Evolutionary conservation across 2,113 vertebrate genomes (phyloP), one percentile per base, ranked within the genome.

Genomic region (Poeciliopsis occidentalis): DNA sequence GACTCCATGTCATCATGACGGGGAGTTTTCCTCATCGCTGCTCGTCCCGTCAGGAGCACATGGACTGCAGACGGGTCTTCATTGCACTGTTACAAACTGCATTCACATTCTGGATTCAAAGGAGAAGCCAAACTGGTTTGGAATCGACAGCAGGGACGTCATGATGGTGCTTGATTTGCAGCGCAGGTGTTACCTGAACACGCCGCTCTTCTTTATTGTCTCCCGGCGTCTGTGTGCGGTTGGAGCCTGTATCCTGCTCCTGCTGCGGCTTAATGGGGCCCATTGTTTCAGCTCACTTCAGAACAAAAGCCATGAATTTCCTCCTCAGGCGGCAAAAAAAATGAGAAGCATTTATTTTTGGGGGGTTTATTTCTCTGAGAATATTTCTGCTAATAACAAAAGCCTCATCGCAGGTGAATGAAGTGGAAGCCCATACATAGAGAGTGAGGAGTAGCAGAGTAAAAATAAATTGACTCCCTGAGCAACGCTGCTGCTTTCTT

Each of bases 391-490:
- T 71, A 71, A 71, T 76, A 75, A 84, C 62, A 71, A 78, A 75
- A 75, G 26, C 34, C 47, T 72, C 79, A 85, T 88, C 65, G 65
- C 80, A 83, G 87, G 79, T 86, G 87, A 90, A 88, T 83, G 74
- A 80, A 86, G 84, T 64, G 11, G 66, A 86, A 80, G 77, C 62
- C 64, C 51, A 66, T 73, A 64, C 87, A 67, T 60, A 81, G 76
- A 69, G 74, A 65, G 64, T 77, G 84, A 79, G 54, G 76, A 88
- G 68, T 64, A 71, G 86, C 79, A 60, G 72, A 62, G 77, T 86
- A 69, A 89, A 86, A 86, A 90, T 85, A 87, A 86, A 85, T 78
- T 69, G 67, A 69, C 67, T 81, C 67, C 64, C 80, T 69, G 84
- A 87, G 82, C 76, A 81, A 86, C 83, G 62, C 64, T 32, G 27